phyloP scores from a whole-genome alignment of 2,888 invertebrate species.

The Heliconius aoede region DNA sequence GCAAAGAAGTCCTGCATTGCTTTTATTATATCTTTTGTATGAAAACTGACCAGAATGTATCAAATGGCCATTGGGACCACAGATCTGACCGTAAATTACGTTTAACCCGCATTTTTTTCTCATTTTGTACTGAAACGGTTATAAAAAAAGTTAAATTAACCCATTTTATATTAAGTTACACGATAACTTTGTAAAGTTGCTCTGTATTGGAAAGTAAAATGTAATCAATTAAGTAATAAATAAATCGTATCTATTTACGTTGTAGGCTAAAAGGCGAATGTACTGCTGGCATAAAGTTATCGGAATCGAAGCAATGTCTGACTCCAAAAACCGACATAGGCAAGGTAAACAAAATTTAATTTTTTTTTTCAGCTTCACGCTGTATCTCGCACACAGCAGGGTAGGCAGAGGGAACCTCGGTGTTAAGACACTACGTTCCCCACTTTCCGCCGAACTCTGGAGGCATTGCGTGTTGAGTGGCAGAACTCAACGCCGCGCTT shows the following conservation, averaged over 20 bases:
- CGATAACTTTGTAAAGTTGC: background rate
- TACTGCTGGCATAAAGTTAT: constrained; percentile 62
- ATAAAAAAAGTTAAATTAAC: no score
- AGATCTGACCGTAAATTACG: background rate
- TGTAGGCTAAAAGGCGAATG: constrained; percentile 67
- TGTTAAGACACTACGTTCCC: no score
- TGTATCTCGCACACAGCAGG: no score
- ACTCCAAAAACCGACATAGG: constrained; percentile 63
- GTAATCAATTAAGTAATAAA: background rate
- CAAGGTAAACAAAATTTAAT: constrained; percentile 60
- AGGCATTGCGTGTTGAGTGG: no score
- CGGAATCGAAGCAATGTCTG: constrained; percentile 61
- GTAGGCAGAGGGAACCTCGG: no score
- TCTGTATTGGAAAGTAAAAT: background rate
- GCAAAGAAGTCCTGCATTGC: no score
- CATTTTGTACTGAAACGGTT: no score
- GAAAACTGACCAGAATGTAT: background rate
- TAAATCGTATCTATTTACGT: background rate
- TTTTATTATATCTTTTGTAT: background rate
- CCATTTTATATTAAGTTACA: background rate
- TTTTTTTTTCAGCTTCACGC: no score
- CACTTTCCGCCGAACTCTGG: no score
- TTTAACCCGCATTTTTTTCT: background rate
- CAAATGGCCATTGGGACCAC: background rate
- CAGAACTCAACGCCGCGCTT: no score